Conservation (phyloP, 2,888 invertebrate genomes). For the Scrobipalpa atriplicella region DNA sequence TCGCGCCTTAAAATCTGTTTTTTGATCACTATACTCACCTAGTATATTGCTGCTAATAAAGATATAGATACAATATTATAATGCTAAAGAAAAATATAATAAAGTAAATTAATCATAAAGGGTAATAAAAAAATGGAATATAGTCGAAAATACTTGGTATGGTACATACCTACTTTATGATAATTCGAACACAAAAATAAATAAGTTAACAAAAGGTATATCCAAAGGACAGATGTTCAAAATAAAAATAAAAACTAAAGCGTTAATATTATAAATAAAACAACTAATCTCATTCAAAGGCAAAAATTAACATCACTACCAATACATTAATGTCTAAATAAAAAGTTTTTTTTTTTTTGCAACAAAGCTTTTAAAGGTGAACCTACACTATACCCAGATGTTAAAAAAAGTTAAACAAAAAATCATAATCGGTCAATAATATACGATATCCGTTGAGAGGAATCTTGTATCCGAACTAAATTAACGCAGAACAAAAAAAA, state of each 20-base stretch:
- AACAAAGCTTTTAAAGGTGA: not conserved
- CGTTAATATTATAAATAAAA: not conserved
- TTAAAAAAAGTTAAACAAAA: slow-evolving; percentile 28
- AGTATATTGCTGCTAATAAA: no score
- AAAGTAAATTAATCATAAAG: no score
- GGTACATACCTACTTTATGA: no score
- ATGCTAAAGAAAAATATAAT: no score
- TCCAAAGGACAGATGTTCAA: not conserved
- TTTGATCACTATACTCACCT: no score
- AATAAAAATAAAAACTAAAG: not conserved
- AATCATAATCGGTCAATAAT: slow-evolving; percentile 25
- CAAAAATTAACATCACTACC: slow-evolving; percentile 10
- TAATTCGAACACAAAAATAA: not conserved
- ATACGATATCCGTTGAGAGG: slow-evolving; percentile 30
- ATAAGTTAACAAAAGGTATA: not conserved
- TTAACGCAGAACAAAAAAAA: slow-evolving; percentile 38
- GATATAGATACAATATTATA: no score
- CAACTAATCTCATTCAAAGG: not conserved
- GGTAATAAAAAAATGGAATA: no score
- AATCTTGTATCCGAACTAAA: slow-evolving; percentile 38
- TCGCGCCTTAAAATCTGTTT: no score
- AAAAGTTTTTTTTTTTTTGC: no score
- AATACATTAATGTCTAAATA: not conserved
- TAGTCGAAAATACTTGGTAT: no score
- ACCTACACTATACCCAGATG: slow-evolving; percentile 26